phyloP scores from a whole-genome alignment of 2,113 vertebrate genomes.

The Pelmatolapia mariae region DNA sequence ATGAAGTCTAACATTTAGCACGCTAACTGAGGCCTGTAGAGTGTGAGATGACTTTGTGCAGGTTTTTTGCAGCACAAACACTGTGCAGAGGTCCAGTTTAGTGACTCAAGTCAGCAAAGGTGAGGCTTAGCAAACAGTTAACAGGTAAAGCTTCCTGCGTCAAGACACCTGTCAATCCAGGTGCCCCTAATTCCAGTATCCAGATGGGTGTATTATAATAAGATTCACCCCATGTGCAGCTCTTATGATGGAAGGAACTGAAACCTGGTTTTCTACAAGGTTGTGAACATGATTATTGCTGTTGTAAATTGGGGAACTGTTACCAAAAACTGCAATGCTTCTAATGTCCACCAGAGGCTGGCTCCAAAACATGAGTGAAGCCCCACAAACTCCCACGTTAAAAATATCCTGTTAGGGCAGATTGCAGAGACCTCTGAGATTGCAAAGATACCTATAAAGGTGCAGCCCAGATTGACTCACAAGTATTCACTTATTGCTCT shows the following conservation, averaged over 20 bases:
- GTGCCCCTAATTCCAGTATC: background rate
- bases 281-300: background rate
- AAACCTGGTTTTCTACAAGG: background rate
- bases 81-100: background rate
- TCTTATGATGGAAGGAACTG: background rate
- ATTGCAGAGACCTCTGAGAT: background rate
- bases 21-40: background rate
- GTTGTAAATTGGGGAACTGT: background rate
- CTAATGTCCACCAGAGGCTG: background rate
- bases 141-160: rapidly evolving
- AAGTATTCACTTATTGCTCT: background rate
- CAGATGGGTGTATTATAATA: background rate
- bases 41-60: background rate
- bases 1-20: background rate
- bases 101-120: background rate
- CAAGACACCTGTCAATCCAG: background rate
- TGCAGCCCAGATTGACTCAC: background rate
- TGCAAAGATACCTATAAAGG: rapidly evolving
- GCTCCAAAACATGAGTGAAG: background rate
- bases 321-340: background rate
- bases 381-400: background rate
- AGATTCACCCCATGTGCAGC: background rate
- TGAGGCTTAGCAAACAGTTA: background rate
- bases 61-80: background rate
- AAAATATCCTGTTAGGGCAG: background rate